Evolutionary conservation across 2,113 vertebrate species (phyloP), one percentile per base, ranked within the genome.

Genomic region (Propithecus coquereli): DNA sequence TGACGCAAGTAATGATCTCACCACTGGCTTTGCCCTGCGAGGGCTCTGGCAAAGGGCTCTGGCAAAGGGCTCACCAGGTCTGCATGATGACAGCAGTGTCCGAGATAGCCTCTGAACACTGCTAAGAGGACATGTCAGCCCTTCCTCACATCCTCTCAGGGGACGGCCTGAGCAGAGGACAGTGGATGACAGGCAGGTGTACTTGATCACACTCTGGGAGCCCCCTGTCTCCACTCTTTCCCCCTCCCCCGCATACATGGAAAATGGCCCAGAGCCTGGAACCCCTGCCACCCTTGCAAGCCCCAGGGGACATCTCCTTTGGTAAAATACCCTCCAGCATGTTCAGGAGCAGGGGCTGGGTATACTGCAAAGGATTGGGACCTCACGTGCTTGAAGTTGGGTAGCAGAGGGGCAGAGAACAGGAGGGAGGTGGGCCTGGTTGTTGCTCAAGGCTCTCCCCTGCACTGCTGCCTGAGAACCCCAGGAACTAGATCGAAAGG

Each of bases 1-100:
- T 88, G 68, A 92, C 27, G 17, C 74, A 91, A 90, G 95, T 89
- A 77, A 92, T 91, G 86, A 94, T 96, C 86, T 92, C 91, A 91
- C 54, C 18, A 73, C 34, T 6, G 45, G 50, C 52, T 96, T 81
- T 57, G 54, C 68, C 66, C 79, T 87, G 52, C 32, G 52, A 65
- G 52, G 40, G 14, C 23, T 2, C 79, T 50, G 50, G 68, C 87
- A 80, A 95, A 97, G 77, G 65, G 61, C 61, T n/a, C n/a, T 50
- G 50, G 68, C 45, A 52, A 92, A 85, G 37, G 61, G 65, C n/a
- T 30, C 5, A 32, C 30, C 12, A 5, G n/a, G 32, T 92, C 71
- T 83, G 47, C 32, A 12, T 17, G 45, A 37, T 50, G 74, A 63
- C 34, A 40, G 10, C 32, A 27, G 65, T 3, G 8, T 73, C 45